Conservation (phyloP, 2,888 invertebrate species). For the Unio delphinus region DNA sequence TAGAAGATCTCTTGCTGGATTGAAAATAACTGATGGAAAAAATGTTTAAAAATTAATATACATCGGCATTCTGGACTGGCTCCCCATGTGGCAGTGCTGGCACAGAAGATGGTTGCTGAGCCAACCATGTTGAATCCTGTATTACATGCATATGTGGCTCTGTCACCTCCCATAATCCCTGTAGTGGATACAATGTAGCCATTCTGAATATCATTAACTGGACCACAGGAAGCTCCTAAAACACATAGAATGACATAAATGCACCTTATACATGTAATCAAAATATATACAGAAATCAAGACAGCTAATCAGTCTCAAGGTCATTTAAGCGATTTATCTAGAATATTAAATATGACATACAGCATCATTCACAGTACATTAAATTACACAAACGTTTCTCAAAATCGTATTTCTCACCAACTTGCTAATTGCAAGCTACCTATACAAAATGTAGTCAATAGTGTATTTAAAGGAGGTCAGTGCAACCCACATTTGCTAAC, state of each 20-base stretch:
- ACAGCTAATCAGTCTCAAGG: too few relatives aligned
- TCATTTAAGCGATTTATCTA: not conserved
- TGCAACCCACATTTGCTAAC: too few relatives aligned
- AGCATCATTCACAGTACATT: not conserved
- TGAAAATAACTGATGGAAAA: too few relatives aligned
- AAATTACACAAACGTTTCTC: not conserved
- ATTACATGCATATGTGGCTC: conserved; percentile 45
- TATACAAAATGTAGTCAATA: too few relatives aligned
- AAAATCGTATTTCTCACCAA: too few relatives aligned
- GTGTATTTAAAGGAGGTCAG: too few relatives aligned
- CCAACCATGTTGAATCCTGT: conserved; percentile 35
- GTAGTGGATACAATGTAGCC: conserved; percentile 36
- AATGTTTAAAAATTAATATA: conserved; percentile 11
- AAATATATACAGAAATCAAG: too few relatives aligned
- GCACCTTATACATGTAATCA: not conserved
- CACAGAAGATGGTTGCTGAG: conserved; percentile 30
- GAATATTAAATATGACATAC: not conserved
- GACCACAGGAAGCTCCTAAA: conserved; percentile 53
- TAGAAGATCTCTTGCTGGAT: too few relatives aligned
- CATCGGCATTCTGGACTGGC: conserved; percentile 32
- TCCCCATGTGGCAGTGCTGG: conserved; percentile 28
- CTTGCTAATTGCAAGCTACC: too few relatives aligned
- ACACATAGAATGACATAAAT: conserved; percentile 1
- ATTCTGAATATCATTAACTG: conserved; percentile 34
- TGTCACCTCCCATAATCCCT: conserved; percentile 46